Base-by-base conservation (phyloP, 2,113 vertebrate genomes). In the Cinclus mexicanus region DNA sequence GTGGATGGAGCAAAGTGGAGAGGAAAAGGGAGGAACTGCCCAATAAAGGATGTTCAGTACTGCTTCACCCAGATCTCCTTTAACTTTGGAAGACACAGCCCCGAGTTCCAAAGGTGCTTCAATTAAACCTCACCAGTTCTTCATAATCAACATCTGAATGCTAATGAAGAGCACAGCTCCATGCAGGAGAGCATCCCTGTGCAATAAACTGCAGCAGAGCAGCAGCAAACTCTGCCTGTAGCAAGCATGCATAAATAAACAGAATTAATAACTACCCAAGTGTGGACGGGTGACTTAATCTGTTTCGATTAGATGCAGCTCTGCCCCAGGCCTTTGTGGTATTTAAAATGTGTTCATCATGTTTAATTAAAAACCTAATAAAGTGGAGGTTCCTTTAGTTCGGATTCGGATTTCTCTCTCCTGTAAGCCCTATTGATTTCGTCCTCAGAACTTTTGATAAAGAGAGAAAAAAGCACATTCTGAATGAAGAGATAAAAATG, bases 321-420 rank as follows among this genome's bases (percentile, higher is more conserved):
- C 96, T 97, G 97, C 97, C 93, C 21, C 76, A 91, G 97, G 96
- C 96, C 92, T 95, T 83, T 93, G 95, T 95, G 97, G 97, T 92
- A 94, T 98, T 97, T 97, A 98, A 94, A 98, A 98, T 97, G 89
- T 95, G 92, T 94, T 97, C 94, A 97, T 98, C 96, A 94, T 96
- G 97, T 98, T 98, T 98, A 98, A 98, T 98, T 98, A 98, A 97
- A 97, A 98, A 97, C 94, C 92, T 96, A 98, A 98, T 95, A 96
- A 97, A 97, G 89, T 88, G 84, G 41, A 44, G 82, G 94, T 96
- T 92, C 24, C 69, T 87, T 60, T 14, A 47, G 72, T 72, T 95
- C 85, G 91, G 90, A 95, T 95, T 80, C 81, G 18, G 86, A 89
- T 96, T 96, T 84, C 92, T 79, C 63, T 64, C 52, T 81, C 89